phyloP scores from a whole-genome alignment of 2,888 invertebrate species.

The Dryadula phaetusa region DNA sequence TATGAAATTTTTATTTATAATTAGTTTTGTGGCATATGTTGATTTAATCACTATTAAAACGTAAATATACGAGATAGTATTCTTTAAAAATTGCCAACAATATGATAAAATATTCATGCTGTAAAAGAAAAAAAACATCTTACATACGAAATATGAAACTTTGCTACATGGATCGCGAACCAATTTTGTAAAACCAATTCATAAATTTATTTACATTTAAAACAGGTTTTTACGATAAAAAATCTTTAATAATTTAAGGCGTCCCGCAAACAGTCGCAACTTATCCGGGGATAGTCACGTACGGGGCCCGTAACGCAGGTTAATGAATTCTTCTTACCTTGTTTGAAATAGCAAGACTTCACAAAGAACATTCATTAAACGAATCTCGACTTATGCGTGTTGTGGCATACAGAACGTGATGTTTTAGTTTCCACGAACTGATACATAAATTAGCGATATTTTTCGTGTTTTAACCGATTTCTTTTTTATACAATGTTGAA shows the following conservation, averaged over 20 bases:
- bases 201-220: constrained; percentile 23
- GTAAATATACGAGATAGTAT: neutral
- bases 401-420: constrained; percentile 39
- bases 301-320: constrained; percentile 45
- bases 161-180: neutral
- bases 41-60: neutral
- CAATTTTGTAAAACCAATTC: constrained; percentile 18
- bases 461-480: constrained; percentile 2
- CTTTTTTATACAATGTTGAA: neutral
- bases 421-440: constrained; percentile 14
- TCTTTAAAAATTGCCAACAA: neutral
- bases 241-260: constrained; percentile 20
- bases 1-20: neutral
- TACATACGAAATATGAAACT: neutral
- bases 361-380: constrained; percentile 52
- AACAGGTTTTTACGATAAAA: constrained; percentile 15
- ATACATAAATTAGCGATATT: constrained; percentile 20
- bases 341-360: constrained; percentile 77
- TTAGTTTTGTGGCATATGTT: neutral
- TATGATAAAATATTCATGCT: neutral
- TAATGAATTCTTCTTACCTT: constrained; percentile 73
- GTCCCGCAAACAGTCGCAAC: constrained; percentile 24
- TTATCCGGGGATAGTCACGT: constrained; percentile 42
- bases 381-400: constrained; percentile 41
- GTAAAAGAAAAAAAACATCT: neutral